Evolutionary conservation across 2,113 vertebrate species (phyloP).

Genomic region (Cercopithecus mona): DNA sequence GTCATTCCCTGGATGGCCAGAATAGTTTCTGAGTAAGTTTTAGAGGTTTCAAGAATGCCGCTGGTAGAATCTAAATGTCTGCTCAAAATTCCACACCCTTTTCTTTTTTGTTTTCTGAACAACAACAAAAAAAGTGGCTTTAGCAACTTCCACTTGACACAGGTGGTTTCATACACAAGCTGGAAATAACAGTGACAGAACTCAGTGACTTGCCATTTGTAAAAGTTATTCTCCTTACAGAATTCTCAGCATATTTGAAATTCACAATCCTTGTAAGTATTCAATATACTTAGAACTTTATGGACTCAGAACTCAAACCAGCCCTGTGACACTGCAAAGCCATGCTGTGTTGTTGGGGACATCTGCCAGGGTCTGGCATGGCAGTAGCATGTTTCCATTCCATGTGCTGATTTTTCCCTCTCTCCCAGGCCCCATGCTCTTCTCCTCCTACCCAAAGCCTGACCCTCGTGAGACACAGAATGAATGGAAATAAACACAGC

Average conservation of each 20-base stretch:
- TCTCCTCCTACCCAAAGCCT: background rate
- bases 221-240: background rate
- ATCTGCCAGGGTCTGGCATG: background rate
- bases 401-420: rapidly evolving
- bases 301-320: background rate
- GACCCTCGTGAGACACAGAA: background rate
- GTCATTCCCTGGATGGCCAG: background rate
- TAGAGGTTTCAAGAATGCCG: background rate
- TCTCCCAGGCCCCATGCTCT: background rate
- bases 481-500: conserved; percentile 38
- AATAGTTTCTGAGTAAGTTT: background rate
- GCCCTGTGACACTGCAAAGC: background rate
- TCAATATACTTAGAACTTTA: background rate
- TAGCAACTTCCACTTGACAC: background rate
- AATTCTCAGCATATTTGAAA: conserved; percentile 14
- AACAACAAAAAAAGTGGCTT: background rate
- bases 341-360: rapidly evolving
- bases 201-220: background rate
- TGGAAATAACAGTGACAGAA: background rate
- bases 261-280: background rate
- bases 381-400: background rate
- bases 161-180: background rate
- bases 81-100: background rate
- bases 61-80: background rate
- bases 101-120: background rate